phyloP scores from a whole-genome alignment of 2,888 invertebrate species.

The Cheilosia vernalis region DNA sequence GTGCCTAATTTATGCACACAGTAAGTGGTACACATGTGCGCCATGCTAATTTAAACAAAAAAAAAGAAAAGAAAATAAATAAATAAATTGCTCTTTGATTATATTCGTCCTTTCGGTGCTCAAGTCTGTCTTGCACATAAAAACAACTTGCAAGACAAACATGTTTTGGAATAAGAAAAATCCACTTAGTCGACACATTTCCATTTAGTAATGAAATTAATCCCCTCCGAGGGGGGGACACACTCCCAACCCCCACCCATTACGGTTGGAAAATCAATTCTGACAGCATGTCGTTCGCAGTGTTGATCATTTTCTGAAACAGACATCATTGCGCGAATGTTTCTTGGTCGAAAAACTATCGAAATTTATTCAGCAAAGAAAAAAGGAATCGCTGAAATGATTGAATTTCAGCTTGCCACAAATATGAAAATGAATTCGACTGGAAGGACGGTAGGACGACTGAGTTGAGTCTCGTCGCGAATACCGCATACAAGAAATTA shows the following conservation, averaged over 20 bases:
- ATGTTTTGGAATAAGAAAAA: conserved; percentile 43
- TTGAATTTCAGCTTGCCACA: background rate
- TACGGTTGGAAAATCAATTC: background rate
- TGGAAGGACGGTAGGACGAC: background rate
- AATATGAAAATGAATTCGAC: background rate
- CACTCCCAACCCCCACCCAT: background rate
- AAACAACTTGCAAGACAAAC: conserved; percentile 36
- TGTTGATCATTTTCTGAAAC: background rate
- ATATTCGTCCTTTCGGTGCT: conserved; percentile 12
- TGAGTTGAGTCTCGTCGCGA: background rate
- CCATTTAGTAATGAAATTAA: conserved; percentile 44
- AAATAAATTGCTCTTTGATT: conserved; percentile 18
- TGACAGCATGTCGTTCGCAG: background rate
- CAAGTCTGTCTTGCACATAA: conserved; percentile 17
- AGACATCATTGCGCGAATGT: background rate
- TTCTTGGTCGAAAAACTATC: background rate
- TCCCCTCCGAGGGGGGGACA: background rate
- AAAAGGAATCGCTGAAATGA: background rate
- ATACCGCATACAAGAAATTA: conserved; percentile 12
- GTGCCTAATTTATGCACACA: conserved; percentile 38
- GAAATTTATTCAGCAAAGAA: background rate
- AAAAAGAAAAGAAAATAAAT: no score
- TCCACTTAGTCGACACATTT: conserved; percentile 44
- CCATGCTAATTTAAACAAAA: background rate
- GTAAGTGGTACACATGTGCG: conserved; percentile 36